A percentile compares a stretch with the other conserved stretches of the same genome.
phyloP scores from a whole-genome alignment of 2,797 vertebrate genomes.

The Loris lydekkerianus region DNA sequence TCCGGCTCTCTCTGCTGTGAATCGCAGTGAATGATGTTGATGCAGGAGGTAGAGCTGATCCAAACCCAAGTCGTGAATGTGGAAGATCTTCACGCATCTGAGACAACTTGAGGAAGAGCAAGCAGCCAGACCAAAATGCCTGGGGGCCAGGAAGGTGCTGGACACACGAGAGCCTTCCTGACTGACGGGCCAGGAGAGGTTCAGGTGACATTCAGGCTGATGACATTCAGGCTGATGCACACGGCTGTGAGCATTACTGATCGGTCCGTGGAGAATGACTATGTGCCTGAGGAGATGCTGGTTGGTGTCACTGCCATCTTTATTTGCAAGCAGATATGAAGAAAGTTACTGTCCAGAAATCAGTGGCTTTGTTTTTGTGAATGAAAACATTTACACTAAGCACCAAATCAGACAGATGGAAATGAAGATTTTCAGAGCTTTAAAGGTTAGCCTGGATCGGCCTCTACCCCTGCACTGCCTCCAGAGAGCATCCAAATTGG shows the following conservation, averaged over 20 bases:
- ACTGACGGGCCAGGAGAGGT: constrained; percentile 96
- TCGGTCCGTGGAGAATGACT: constrained; percentile 93
- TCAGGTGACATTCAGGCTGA: constrained; percentile 91
- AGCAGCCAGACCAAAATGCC: constrained; percentile 88
- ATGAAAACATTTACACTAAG: constrained; percentile 80
- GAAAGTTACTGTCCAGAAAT: constrained; percentile 80
- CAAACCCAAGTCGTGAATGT: constrained; percentile 93
- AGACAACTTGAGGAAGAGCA: constrained; percentile 91
- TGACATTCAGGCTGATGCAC: constrained; percentile 92
- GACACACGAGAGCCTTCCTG: constrained; percentile 93
- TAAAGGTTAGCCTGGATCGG: constrained; percentile 82
- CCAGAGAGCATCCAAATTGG: constrained; percentile 83
- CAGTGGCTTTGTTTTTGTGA: constrained; percentile 82
- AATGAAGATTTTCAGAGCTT: constrained; percentile 84
- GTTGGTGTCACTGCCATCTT: constrained; percentile 89
- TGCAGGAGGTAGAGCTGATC: constrained; percentile 90
- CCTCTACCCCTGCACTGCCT: constrained; percentile 85
- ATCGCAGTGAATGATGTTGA: constrained; percentile 91
- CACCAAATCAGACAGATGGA: constrained; percentile 86
- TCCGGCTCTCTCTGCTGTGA: constrained; percentile 92
- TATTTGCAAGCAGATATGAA: constrained; percentile 87
- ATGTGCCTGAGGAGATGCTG: constrained; percentile 91
- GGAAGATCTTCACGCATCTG: constrained; percentile 94
- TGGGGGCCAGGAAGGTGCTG: constrained; percentile 91
- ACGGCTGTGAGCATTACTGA: constrained; percentile 94